Evolutionary conservation across 2,113 vertebrate genomes (phyloP).

Genomic region (Menidia beryllina): DNA sequence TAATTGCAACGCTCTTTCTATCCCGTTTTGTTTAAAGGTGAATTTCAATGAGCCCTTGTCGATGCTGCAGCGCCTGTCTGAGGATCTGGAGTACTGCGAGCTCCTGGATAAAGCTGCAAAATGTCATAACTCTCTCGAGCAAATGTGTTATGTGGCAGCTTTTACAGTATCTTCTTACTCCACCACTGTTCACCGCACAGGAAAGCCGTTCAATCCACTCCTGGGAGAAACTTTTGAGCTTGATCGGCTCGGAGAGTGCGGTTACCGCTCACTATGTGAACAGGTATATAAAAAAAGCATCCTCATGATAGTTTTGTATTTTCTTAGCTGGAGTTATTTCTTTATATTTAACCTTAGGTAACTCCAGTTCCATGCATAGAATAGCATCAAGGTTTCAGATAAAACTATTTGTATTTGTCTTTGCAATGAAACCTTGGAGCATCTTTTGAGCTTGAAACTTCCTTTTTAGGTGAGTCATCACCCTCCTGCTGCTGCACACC

Average conservation of each 20-base stretch:
- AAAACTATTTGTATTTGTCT: not conserved
- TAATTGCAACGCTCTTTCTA: not conserved
- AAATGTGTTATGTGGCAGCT: conserved; percentile 94
- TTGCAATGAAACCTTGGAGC: too few species aligned
- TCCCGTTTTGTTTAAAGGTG: conserved; percentile 78
- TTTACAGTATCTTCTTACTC: conserved; percentile 97
- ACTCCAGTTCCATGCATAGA: not conserved
- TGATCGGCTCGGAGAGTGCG: conserved; percentile 89
- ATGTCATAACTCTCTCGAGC: conserved; percentile 91
- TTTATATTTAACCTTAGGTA: not conserved
- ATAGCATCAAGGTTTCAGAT: not conserved
- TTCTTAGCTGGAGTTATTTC: rapidly evolving
- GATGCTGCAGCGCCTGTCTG: conserved; percentile 95
- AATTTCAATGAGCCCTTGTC: conserved; percentile 98
- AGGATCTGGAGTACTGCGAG: conserved; percentile 95
- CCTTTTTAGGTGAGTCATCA: conserved; percentile 93
- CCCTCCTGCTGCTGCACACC: conserved; percentile 94
- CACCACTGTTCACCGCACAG: conserved; percentile 94
- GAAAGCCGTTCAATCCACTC: conserved; percentile 96
- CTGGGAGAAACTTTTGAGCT: conserved; percentile 97
- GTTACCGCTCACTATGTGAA: conserved; percentile 95
- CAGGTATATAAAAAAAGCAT: conserved; percentile 81
- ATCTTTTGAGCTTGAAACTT: not conserved
- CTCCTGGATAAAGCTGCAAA: conserved; percentile 90
- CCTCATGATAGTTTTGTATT: not conserved